Conservation (phyloP, 2,113 vertebrate species). For the Ifrita kowaldi region DNA sequence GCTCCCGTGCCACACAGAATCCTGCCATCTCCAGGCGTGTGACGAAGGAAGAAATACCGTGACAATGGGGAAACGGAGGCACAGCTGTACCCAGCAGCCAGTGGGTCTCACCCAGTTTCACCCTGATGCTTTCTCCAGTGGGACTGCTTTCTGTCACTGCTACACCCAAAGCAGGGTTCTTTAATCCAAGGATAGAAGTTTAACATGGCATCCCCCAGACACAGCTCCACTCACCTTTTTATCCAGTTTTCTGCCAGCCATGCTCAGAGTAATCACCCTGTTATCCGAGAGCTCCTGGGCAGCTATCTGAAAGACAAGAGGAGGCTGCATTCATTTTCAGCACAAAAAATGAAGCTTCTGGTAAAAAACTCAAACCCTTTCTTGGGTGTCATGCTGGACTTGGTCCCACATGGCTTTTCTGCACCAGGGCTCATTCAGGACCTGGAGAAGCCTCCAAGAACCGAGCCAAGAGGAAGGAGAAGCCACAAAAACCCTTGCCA, state of each 20-base stretch:
- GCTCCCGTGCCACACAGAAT: neutral
- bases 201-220: neutral
- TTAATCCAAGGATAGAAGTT: neutral
- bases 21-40: fast-evolving
- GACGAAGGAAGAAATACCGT: fast-evolving
- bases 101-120: neutral
- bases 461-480: neutral
- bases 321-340: neutral
- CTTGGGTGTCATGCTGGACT: neutral
- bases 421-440: neutral
- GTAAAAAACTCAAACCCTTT: neutral
- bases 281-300: slow-evolving; percentile 97
- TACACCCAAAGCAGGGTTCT: neutral
- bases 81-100: neutral
- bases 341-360: neutral
- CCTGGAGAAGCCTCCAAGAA: neutral
- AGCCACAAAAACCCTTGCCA: neutral
- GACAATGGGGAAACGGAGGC: neutral
- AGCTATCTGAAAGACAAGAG: slow-evolving; percentile 81
- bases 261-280: slow-evolving; percentile 91
- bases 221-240: slow-evolving; percentile 84
- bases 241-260: slow-evolving; percentile 94
- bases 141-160: neutral
- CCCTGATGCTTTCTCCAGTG: neutral
- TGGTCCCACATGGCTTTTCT: neutral